Evolutionary conservation across 2,113 vertebrate species (phyloP).

Genomic region (Petaurus breviceps): DNA sequence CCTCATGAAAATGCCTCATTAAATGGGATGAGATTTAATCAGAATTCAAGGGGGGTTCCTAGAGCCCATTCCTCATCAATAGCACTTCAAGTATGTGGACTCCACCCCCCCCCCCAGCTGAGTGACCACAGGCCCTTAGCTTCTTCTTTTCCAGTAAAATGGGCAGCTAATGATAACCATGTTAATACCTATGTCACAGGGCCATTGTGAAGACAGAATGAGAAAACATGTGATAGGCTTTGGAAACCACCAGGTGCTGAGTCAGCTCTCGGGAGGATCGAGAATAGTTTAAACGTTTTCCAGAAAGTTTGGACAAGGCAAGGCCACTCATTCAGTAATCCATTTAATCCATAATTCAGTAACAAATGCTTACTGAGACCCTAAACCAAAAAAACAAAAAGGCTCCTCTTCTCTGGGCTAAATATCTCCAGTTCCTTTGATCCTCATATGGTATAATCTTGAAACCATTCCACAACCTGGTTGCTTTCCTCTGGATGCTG

Average conservation of each 20-base stretch:
- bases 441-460: not conserved
- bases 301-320: not conserved
- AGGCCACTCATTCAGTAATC: not conserved
- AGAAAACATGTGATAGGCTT: not conserved
- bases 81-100: not conserved
- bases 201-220: not conserved
- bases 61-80: not conserved
- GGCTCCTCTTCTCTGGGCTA: not conserved
- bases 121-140: not conserved
- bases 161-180: not conserved
- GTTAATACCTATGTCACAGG: not conserved
- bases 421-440: not conserved
- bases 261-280: not conserved
- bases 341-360: not conserved
- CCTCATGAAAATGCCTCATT: too few relatives aligned
- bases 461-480: not conserved
- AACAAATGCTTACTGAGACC: not conserved
- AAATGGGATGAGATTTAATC: too few relatives aligned
- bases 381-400: not conserved
- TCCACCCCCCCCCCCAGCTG: too few relatives aligned
- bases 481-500: not conserved
- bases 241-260: not conserved
- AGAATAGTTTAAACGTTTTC: not conserved
- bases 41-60: too few relatives aligned
- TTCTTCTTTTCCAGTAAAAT: not conserved